Evolutionary conservation across 2,113 vertebrate genomes (phyloP), one percentile per base, ranked within the genome.

Genomic region (Fukomys damarensis): DNA sequence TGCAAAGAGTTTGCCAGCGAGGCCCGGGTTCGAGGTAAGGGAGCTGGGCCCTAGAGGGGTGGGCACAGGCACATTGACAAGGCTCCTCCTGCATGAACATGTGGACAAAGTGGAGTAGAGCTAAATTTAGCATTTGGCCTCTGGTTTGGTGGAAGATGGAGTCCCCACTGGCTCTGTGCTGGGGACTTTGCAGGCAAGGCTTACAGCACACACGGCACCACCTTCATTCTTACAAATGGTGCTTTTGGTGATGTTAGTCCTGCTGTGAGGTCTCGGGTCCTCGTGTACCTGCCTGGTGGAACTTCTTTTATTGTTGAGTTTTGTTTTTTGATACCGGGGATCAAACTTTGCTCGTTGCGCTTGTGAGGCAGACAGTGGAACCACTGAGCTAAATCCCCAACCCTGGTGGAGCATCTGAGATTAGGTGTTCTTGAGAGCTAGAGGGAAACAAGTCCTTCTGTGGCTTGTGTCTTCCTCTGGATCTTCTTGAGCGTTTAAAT

Each of bases 1-100:
- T 99, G 99, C 98, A 99, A 98, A 83, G 99, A 99, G 97, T 99
- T 99, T 84, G 99, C 99, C 89, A 98, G 96, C 1, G 99, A 99
- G 97, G 99, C 99, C 96, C 96, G 99, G 86, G 99, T 99, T 13
- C 99, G 99, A 99, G 99, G 99, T 99, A 65, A 98, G 98, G 1
- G 70, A 70, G 26, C 83, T 5, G 4, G 52, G 28, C n/a, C 7
- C 22, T 35, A 58, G 70, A 46, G 46, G 72, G 70, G 28, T 76
- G 43, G 26, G 43, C 72, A 46, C 12, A 74, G 43, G 24, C 7
- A 32, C 14, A 9, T 77, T 77, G 14, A 43, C 10, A 22, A 74
- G 38, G 41, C 38, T 74, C 41, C 41, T 14, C 41, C 24, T 76
- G 24, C 38, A 43, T 46, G 24, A 43, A 24, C 24, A 6, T 46